phyloP scores from a whole-genome alignment of 2,888 invertebrate genomes.

The Trisateles emortualis region DNA sequence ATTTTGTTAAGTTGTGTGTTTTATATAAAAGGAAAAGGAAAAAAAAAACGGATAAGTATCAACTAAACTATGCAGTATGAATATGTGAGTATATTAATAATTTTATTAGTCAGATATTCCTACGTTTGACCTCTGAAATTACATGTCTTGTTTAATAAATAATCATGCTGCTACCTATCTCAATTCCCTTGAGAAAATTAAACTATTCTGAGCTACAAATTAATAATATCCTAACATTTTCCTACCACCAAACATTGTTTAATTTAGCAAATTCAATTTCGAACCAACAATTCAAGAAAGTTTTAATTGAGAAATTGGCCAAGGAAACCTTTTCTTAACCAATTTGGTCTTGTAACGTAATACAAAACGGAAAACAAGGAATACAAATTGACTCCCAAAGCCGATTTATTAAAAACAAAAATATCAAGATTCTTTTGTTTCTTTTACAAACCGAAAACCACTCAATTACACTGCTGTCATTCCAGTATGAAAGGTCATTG shows the following conservation, averaged over 20 bases:
- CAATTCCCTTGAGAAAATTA: not conserved
- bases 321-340: not conserved
- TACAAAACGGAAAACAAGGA: not conserved
- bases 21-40: too few relatives aligned
- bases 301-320: not conserved
- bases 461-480: slow-evolving; percentile 21
- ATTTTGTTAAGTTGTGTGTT: too few relatives aligned
- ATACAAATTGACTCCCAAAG: not conserved
- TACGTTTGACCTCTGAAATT: too few relatives aligned
- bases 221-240: not conserved
- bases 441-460: slow-evolving; percentile 6
- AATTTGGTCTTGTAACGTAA: not conserved
- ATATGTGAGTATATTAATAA: too few relatives aligned
- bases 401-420: not conserved
- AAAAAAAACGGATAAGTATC: too few relatives aligned
- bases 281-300: not conserved
- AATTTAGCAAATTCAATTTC: not conserved
- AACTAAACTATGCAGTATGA: too few relatives aligned
- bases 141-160: too few relatives aligned
- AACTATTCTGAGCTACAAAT: not conserved
- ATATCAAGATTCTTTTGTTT: not conserved
- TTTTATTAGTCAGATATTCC: too few relatives aligned
- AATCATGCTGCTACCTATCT: not conserved
- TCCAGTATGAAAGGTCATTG: slow-evolving; percentile 29
- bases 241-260: not conserved